Conservation (phyloP, 2,888 invertebrate genomes). For the Leucophenga montana region DNA sequence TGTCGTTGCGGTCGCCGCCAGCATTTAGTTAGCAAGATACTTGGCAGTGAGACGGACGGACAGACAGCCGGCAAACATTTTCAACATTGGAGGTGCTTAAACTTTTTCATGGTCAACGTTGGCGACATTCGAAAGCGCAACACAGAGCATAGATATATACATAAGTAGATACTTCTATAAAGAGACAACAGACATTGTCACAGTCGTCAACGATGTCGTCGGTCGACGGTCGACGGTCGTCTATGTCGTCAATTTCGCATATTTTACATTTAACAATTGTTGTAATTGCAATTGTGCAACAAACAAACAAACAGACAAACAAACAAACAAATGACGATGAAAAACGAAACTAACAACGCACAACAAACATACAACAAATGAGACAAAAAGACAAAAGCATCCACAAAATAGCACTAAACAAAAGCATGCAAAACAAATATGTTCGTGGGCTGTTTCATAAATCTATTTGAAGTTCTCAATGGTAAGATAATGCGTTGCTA, state of each 20-base stretch:
- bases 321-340: slow-evolving; percentile 1
- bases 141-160: no score
- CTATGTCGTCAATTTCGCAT: slow-evolving; percentile 32
- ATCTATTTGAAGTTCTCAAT: no score
- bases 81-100: slow-evolving; percentile 50
- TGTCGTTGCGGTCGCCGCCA: neutral
- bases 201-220: slow-evolving; percentile 19
- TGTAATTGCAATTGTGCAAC: slow-evolving; percentile 26
- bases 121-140: slow-evolving; percentile 13
- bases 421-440: no score
- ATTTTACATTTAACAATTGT: slow-evolving; percentile 44
- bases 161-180: no score
- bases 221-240: neutral
- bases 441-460: no score
- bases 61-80: no score
- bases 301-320: slow-evolving; percentile 41
- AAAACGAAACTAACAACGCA: no score
- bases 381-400: no score
- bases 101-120: slow-evolving; percentile 59
- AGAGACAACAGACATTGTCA: slow-evolving; percentile 16
- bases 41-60: no score
- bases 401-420: no score
- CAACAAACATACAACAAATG: no score
- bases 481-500: neutral
- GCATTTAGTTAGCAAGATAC: no score